A percentile compares a stretch with the other conserved stretches of the same genome.
phyloP scores from a whole-genome alignment of 2,113 vertebrate species.

The Alces alces region DNA sequence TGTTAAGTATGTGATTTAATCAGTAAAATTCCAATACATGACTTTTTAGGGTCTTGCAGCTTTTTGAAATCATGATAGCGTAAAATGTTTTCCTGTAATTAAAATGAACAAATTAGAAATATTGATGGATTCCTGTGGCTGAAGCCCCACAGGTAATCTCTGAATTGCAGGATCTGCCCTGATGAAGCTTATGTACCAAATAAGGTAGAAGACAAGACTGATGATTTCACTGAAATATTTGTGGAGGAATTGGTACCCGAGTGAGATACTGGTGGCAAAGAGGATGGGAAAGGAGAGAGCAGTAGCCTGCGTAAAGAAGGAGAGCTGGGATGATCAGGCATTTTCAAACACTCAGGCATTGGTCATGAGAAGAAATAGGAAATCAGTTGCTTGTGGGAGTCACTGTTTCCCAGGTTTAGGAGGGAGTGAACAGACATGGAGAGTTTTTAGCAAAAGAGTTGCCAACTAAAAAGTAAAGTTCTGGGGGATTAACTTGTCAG shows the following conservation, averaged over 20 bases:
- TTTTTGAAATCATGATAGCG: neutral
- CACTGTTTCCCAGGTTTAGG: neutral
- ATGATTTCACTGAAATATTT: neutral
- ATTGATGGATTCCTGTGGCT: neutral
- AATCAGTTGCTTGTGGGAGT: neutral
- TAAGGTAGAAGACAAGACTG: neutral
- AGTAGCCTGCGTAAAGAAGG: neutral
- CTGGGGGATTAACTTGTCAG: neutral
- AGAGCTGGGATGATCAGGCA: neutral
- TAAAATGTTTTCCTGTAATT: conserved; percentile 41
- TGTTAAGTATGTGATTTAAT: neutral
- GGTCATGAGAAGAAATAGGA: neutral
- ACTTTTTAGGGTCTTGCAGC: neutral
- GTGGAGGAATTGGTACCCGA: neutral
- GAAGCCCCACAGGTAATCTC: neutral
- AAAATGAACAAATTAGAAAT: conserved; percentile 39
- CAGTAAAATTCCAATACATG: conserved; percentile 16
- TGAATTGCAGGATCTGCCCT: neutral
- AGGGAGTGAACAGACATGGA: neutral
- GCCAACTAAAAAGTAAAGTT: neutral
- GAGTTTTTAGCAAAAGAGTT: neutral
- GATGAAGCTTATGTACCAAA: neutral
- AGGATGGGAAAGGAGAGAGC: neutral
- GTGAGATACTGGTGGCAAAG: neutral
- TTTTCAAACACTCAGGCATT: neutral